A percentile compares a stretch with the other conserved stretches of the same genome.
phyloP scores from a whole-genome alignment of 2,113 vertebrate genomes.

The Pseudois nayaur region DNA sequence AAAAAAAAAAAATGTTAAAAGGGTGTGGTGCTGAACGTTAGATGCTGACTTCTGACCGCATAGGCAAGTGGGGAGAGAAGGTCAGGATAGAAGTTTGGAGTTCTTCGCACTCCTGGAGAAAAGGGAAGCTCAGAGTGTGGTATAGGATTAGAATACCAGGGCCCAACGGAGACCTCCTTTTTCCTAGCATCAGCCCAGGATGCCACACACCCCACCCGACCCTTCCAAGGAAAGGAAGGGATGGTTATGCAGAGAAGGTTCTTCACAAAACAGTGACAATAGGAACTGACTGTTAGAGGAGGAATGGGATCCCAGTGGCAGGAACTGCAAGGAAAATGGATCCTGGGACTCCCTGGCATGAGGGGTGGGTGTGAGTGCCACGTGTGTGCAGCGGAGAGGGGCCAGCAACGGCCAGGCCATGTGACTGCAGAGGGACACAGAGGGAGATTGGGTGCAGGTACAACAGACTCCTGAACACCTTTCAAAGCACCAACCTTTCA shows the following conservation, averaged over 20 bases:
- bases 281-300: background rate
- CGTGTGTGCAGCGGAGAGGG: background rate
- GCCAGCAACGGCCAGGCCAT: background rate
- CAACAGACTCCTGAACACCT: background rate
- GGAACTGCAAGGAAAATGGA: background rate
- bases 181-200: background rate
- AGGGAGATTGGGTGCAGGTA: background rate
- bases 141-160: background rate
- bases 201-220: slow-evolving; percentile 74
- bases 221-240: background rate
- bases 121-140: background rate
- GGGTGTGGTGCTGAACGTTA: slow-evolving; percentile 29
- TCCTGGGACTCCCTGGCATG: background rate
- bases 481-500: background rate
- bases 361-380: background rate
- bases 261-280: background rate
- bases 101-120: background rate
- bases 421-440: background rate
- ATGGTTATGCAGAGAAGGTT: background rate
- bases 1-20: background rate
- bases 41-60: background rate
- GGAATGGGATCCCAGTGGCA: background rate
- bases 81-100: background rate
- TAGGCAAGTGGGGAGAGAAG: background rate
- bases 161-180: background rate